phyloP scores from a whole-genome alignment of 2,888 invertebrate species.

The Oxytorus armatus region DNA sequence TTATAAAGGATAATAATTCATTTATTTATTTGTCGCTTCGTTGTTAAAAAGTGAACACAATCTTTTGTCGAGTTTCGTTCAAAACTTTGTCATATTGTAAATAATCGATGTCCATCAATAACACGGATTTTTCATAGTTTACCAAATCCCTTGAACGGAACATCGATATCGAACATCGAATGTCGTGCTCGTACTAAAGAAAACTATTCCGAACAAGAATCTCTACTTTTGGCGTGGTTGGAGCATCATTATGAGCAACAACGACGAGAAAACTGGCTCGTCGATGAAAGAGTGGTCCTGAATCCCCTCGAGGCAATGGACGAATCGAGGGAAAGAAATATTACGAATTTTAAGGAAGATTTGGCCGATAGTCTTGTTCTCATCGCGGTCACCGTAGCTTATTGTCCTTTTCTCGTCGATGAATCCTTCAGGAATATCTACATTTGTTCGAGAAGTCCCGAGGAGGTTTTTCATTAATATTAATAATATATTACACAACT shows the following conservation, averaged over 20 bases:
- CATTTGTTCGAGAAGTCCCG: constrained; percentile 79
- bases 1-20: background rate
- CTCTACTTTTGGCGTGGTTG: constrained; percentile 83
- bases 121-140: constrained; percentile 31
- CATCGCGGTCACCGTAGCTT: constrained; percentile 85
- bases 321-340: constrained; percentile 44
- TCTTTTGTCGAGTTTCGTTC: background rate
- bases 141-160: background rate
- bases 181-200: constrained; percentile 21
- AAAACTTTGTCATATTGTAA: too few relatives aligned
- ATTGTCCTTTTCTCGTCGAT: constrained; percentile 86
- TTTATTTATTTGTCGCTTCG: background rate
- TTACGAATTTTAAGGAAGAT: constrained; percentile 85
- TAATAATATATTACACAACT: background rate
- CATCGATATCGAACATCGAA: constrained; percentile 25
- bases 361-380: constrained; percentile 86
- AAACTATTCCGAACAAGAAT: constrained; percentile 73
- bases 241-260: constrained; percentile 81
- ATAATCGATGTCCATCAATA: too few relatives aligned
- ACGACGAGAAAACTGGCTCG: constrained; percentile 84
- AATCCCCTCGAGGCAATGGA: constrained; percentile 66
- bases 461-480: constrained; percentile 77
- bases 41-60: too few relatives aligned
- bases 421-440: constrained; percentile 85
- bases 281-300: constrained; percentile 73